These are phyloP conservation scores for Crotalus horridus DNA, from an alignment of 2,113 vertebrate genomes.

Conservation along the genomic window DNA sequence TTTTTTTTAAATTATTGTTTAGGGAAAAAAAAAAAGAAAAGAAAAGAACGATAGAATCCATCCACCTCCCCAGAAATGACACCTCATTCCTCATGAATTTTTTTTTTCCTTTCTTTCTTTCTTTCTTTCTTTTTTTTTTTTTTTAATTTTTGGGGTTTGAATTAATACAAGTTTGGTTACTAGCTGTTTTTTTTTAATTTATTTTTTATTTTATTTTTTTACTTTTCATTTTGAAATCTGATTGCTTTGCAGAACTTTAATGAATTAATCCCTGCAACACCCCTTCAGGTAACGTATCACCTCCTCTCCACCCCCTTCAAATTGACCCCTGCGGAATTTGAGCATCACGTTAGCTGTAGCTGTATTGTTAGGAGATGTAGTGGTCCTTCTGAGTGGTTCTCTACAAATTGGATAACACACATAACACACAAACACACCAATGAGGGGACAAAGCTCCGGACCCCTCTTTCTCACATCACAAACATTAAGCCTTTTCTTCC, in stretches of 20 bases:
- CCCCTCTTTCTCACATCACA: not conserved
- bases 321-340: not conserved
- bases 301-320: not conserved
- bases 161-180: not conserved
- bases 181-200: not conserved
- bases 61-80: conserved; percentile 19
- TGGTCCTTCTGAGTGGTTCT: not conserved
- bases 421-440: not conserved
- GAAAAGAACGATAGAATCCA: not conserved
- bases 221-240: conserved; percentile 40
- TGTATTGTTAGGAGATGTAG: not conserved
- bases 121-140: not conserved
- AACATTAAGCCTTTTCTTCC: not conserved
- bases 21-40: not conserved
- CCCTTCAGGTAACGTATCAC: conserved; percentile 31
- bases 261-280: conserved; percentile 29
- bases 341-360: not conserved
- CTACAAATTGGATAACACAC: not conserved
- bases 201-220: not conserved
- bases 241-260: conserved; percentile 39
- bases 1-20: not conserved
- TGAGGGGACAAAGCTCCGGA: not conserved
- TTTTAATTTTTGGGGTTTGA: not conserved
- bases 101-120: too few relatives aligned
- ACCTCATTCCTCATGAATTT: conserved; percentile 14